phyloP scores from a whole-genome alignment of 2,113 vertebrate genomes.

The Cebidichthys violaceus region DNA sequence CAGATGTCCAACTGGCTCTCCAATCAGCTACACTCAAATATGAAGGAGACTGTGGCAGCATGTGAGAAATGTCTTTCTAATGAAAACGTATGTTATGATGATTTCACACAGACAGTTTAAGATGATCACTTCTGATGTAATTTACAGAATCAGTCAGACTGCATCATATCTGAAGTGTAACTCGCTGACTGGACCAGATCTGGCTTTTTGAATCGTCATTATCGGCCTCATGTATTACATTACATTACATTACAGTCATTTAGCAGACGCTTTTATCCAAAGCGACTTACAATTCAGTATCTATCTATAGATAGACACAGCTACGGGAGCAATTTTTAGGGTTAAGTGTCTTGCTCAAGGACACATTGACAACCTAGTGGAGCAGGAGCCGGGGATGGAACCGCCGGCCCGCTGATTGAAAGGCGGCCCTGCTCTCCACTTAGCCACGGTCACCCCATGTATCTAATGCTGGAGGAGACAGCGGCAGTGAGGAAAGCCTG shows the following conservation, averaged over 20 bases:
- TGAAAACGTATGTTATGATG: not conserved
- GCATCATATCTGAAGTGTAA: not conserved
- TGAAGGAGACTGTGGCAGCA: not conserved
- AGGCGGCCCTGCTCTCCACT: too few species aligned
- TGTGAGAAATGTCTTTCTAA: not conserved
- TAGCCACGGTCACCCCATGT: too few species aligned
- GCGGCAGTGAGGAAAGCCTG: conserved; percentile 9
- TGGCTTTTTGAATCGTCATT: not conserved
- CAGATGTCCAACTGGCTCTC: not conserved
- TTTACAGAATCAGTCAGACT: not conserved
- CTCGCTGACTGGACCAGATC: not conserved
- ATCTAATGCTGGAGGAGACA: conserved; percentile 18
- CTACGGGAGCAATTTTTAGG: too few species aligned
- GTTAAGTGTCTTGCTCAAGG: too few species aligned
- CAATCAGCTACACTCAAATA: not conserved
- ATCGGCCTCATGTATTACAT: not conserved
- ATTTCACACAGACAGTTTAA: not conserved
- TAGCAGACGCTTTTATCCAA: too few species aligned
- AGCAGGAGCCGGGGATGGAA: too few species aligned
- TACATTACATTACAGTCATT: too few species aligned
- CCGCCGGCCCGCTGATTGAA: too few species aligned
- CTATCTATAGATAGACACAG: too few species aligned
- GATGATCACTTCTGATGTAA: not conserved
- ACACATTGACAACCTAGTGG: too few species aligned
- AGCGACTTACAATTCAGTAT: too few species aligned